phyloP scores from a whole-genome alignment of 2,797 vertebrate genomes.

The Esox lucius region DNA sequence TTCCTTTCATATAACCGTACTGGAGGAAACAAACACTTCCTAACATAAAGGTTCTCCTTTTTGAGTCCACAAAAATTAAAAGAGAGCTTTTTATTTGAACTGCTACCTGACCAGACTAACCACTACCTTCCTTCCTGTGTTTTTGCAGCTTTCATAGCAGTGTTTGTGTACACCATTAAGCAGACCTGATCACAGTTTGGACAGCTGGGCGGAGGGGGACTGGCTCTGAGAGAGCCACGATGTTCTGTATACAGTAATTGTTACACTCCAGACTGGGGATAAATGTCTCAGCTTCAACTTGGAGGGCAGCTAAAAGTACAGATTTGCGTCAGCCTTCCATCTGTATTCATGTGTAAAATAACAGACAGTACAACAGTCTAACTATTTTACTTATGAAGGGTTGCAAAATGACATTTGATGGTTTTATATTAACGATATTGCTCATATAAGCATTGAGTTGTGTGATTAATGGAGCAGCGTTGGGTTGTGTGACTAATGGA shows the following conservation, averaged over 20 bases:
- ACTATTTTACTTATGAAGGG: neutral
- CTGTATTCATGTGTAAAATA: neutral
- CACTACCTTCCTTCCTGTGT: slow-evolving; percentile 14
- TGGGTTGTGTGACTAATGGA: neutral
- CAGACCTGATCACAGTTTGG: slow-evolving; percentile 4
- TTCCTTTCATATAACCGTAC: no score
- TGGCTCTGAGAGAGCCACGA: neutral
- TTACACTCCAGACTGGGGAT: neutral
- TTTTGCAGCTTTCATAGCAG: slow-evolving; percentile 5
- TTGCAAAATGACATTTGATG: neutral
- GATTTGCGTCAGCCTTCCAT: neutral
- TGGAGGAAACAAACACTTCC: neutral
- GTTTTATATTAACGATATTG: neutral
- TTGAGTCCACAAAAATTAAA: neutral
- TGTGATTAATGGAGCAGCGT: no score
- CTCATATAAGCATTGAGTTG: neutral
- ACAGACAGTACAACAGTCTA: neutral
- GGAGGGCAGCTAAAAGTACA: neutral
- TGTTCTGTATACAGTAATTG: neutral
- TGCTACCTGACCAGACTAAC: slow-evolving; percentile 7
- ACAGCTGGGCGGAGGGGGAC: neutral
- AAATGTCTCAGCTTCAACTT: neutral
- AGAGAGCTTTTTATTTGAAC: neutral
- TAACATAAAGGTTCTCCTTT: neutral
- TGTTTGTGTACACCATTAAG: neutral